Evolutionary conservation across 2,888 invertebrate genomes (phyloP), one percentile per base, ranked within the genome.

Genomic region (Cistogaster globosa): DNA sequence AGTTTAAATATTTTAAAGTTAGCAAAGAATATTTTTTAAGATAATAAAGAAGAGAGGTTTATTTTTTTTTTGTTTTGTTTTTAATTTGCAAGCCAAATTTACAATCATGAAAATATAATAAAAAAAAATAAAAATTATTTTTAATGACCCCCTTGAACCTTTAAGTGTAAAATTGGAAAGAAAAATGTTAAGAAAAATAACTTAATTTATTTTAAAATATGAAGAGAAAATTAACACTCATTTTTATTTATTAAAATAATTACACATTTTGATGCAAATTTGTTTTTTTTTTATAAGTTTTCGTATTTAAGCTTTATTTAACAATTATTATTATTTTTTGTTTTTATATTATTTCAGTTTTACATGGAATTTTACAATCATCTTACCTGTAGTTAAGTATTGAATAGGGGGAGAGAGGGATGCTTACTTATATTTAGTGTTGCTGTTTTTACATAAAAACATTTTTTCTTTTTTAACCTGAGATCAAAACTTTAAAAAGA

Each of bases 41-140:
- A 79, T 86, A 82, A 78, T 82, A 82, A 85, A 78, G 77, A 81
- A 81, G 76, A 84, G 80, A 84, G 65, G 42, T 62, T 74, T 22
- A 6, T 62, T 72, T 48, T 36, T 38, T 48, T 45, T 57, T 45
- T 51, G 58, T 72, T 48, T 57, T 42, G 11, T 1, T 42, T 42
- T 22, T 11, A 9, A 42, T 55, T 83, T 42, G 55, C 74, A 84
- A 76, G 80, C 78, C 69, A 75, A 69, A 80, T 76, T 60, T 42
- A 18, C 62, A 57, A 42, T 45, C 8, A 32, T 32, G 32, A 32
- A 32, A 51, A 32, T 22, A 48, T 18, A 36, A 53, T 18, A 22
- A 60, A 57, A 74, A 63, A 48, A 71, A 76, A 36, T 51, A n/a
- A 16, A 77, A 32, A 32, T 5, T 32, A 32, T 32, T 32, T 77